Conservation (phyloP, 1,140 invertebrate genomes). For the Nebria ingens region DNA sequence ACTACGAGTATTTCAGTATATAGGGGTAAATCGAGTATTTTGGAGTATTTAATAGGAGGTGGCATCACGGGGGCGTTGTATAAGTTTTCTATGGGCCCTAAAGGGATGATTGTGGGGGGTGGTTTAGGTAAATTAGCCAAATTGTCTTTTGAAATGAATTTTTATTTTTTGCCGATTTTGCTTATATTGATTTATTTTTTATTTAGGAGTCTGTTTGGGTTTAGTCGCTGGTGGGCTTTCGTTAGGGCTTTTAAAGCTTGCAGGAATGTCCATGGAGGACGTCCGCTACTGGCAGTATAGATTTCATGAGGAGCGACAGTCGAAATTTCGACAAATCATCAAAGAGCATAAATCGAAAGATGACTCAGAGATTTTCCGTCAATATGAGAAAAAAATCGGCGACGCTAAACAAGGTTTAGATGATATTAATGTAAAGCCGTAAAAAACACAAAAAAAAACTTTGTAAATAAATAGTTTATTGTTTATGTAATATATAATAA, state of each 20-base stretch:
- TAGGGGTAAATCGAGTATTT: constrained; percentile 47
- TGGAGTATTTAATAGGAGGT: constrained; percentile 54
- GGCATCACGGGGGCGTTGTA: constrained; percentile 48
- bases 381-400: constrained; percentile 18
- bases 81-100: constrained; percentile 49
- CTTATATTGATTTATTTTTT: constrained; percentile 12
- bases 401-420: constrained; percentile 20
- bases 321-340: constrained; percentile 27
- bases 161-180: background rate
- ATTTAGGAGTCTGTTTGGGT: constrained; percentile 40
- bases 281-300: constrained; percentile 41
- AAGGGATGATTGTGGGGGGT: constrained; percentile 52
- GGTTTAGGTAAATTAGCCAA: constrained; percentile 33
- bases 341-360: constrained; percentile 21
- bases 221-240: constrained; percentile 38
- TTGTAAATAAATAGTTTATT: constrained; percentile 15
- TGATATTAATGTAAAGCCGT: constrained; percentile 20
- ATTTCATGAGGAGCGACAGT: constrained; percentile 31
- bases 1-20: constrained; percentile 52
- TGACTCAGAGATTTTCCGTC: constrained; percentile 19
- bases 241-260: constrained; percentile 36
- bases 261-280: constrained; percentile 42
- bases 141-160: no score
- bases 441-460: constrained; percentile 12
- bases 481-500: constrained; percentile 12